Evolutionary conservation across 2,888 invertebrate genomes (phyloP).

Genomic region (Argyresthia goedartella): DNA sequence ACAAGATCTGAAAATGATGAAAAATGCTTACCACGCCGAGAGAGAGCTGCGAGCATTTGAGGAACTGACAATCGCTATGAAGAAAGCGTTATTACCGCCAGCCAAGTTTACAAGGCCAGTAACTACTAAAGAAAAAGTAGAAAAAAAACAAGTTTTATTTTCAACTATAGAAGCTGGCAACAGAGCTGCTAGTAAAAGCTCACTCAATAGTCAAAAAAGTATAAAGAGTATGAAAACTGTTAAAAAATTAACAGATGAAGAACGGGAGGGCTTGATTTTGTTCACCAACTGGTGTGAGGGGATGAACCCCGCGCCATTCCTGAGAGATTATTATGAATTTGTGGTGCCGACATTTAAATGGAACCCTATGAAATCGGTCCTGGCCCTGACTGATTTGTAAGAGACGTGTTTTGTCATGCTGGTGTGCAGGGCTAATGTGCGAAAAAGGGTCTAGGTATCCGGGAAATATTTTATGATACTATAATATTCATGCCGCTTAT

Average conservation of each 20-base stretch:
- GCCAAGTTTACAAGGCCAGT: slow-evolving; percentile 36
- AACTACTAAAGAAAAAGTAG: slow-evolving; percentile 16
- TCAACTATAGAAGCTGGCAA: neutral
- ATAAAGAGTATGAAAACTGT: slow-evolving; percentile 26
- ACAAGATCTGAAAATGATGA: slow-evolving; percentile 56
- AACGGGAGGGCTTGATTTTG: slow-evolving; percentile 38
- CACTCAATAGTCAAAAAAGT: neutral
- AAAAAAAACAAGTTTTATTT: no score
- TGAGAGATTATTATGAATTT: slow-evolving; percentile 41
- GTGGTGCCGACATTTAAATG: slow-evolving; percentile 39
- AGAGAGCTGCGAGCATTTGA: slow-evolving; percentile 49
- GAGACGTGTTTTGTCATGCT: no score
- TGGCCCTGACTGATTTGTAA: neutral
- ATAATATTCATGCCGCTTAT: neutral
- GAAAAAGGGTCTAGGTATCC: no score
- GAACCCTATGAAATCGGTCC: no score
- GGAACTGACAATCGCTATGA: slow-evolving; percentile 59
- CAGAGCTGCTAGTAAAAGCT: neutral
- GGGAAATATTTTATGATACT: no score
- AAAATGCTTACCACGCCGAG: slow-evolving; percentile 47
- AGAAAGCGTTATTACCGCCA: slow-evolving; percentile 54
- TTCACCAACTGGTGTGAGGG: slow-evolving; percentile 63
- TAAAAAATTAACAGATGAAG: slow-evolving; percentile 41
- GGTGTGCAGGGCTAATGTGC: no score
- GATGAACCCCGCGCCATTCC: slow-evolving; percentile 40